phyloP scores from a whole-genome alignment of 1,140 invertebrate species.

The Argopecten irradians region DNA sequence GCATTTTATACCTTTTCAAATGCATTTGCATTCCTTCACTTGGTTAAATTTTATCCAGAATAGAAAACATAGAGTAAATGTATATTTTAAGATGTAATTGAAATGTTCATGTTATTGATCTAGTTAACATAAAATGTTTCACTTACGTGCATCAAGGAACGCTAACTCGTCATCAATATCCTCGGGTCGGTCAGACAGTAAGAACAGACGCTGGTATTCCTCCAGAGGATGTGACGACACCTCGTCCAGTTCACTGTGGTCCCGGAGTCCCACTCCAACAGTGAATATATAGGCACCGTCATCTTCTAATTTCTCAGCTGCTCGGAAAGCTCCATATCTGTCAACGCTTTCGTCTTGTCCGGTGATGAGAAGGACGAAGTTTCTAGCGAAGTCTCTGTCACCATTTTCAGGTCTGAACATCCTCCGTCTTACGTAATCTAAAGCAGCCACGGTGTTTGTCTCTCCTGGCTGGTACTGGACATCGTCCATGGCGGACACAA shows the following conservation, averaged over 20 bases:
- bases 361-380: constrained; percentile 61
- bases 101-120: too few relatives aligned
- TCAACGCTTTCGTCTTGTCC: constrained; percentile 64
- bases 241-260: constrained; percentile 60
- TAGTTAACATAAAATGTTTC: too few relatives aligned
- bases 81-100: too few relatives aligned
- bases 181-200: neutral
- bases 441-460: constrained; percentile 61
- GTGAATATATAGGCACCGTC: constrained; percentile 61
- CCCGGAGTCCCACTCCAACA: constrained; percentile 63
- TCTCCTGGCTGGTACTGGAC: constrained; percentile 59
- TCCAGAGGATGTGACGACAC: constrained; percentile 42
- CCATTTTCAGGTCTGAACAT: constrained; percentile 61
- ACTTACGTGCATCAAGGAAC: neutral
- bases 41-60: too few relatives aligned
- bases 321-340: constrained; percentile 54
- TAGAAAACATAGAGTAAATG: too few relatives aligned
- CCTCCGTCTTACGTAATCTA: constrained; percentile 55
- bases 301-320: constrained; percentile 56
- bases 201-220: constrained; percentile 36
- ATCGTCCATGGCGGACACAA: constrained; percentile 56
- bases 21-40: too few relatives aligned
- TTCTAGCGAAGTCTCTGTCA: constrained; percentile 58
- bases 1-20: too few relatives aligned
- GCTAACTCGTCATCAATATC: neutral